A percentile compares a stretch with the other conserved stretches of the same genome.
phyloP scores from a whole-genome alignment of 2,797 vertebrate species.

The Erithacus rubecula region DNA sequence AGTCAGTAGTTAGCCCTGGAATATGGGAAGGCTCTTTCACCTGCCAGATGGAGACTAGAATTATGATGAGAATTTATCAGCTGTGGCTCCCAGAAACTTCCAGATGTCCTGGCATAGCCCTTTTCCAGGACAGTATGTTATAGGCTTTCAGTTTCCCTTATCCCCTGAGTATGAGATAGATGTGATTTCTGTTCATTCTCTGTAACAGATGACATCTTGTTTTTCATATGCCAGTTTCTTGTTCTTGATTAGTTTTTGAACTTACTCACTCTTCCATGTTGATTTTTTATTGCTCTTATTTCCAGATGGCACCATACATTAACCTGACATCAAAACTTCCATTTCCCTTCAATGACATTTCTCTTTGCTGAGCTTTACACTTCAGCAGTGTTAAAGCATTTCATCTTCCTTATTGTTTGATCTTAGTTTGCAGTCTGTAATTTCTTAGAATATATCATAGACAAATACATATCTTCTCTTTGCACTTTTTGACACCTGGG shows the following conservation, averaged over 20 bases:
- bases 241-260: constrained; percentile 26
- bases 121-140: not conserved
- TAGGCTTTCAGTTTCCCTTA: not conserved
- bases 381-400: not conserved
- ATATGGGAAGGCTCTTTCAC: not conserved
- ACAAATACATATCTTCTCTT: not conserved
- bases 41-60: not conserved
- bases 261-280: not conserved
- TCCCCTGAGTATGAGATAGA: not conserved
- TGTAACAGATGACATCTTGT: not conserved
- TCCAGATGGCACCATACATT: constrained; percentile 9
- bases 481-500: not conserved
- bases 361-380: not conserved
- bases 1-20: not conserved
- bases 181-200: not conserved
- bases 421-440: not conserved
- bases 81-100: not conserved
- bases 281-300: constrained; percentile 26
- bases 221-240: not conserved
- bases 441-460: not conserved
- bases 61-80: not conserved
- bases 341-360: not conserved
- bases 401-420: not conserved
- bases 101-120: not conserved
- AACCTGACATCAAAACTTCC: not conserved